These are phyloP conservation scores for Eufriesea mexicana DNA, from an alignment of 1,140 invertebrate genomes.

Conservation along the genomic window DNA sequence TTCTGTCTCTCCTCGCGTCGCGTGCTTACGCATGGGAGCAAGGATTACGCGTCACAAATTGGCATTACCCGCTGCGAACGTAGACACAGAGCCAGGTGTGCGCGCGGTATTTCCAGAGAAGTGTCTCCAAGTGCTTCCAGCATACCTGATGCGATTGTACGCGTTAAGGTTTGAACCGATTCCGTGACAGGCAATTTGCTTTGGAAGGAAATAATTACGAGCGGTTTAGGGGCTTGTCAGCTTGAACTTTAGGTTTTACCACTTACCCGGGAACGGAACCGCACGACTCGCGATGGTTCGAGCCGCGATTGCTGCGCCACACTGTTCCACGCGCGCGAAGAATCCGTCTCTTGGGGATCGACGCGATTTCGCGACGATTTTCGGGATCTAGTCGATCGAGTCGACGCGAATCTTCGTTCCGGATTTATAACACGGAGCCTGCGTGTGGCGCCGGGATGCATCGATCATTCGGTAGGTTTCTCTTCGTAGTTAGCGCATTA, in stretches of 20 bases:
- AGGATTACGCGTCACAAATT: conserved; percentile 71
- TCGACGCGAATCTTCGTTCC: no score
- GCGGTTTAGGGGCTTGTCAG: conserved; percentile 22
- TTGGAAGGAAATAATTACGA: conserved; percentile 63
- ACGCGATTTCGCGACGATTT: no score
- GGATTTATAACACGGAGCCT: neutral
- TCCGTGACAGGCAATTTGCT: conserved; percentile 62
- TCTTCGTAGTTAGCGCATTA: conserved; percentile 44
- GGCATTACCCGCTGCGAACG: conserved; percentile 57
- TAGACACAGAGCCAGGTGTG: conserved; percentile 52
- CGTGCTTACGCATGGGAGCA: conserved; percentile 59
- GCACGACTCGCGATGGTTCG: neutral
- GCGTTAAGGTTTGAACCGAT: conserved; percentile 48
- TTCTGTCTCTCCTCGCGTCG: conserved; percentile 39
- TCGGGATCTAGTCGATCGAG: neutral
- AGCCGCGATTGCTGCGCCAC: neutral
- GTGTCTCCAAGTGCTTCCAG: conserved; percentile 57
- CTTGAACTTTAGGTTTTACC: neutral
- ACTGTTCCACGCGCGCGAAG: neutral
- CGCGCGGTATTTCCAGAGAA: conserved; percentile 55
- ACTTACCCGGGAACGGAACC: no score
- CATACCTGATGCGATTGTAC: conserved; percentile 63
- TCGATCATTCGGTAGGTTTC: conserved; percentile 3
- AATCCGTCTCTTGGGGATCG: neutral
- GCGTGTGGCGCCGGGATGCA: neutral